A percentile compares a stretch with the other conserved stretches of the same genome.
Evolutionary conservation across 1,140 invertebrate genomes (phyloP).

Genomic region (Heliconius congener): DNA sequence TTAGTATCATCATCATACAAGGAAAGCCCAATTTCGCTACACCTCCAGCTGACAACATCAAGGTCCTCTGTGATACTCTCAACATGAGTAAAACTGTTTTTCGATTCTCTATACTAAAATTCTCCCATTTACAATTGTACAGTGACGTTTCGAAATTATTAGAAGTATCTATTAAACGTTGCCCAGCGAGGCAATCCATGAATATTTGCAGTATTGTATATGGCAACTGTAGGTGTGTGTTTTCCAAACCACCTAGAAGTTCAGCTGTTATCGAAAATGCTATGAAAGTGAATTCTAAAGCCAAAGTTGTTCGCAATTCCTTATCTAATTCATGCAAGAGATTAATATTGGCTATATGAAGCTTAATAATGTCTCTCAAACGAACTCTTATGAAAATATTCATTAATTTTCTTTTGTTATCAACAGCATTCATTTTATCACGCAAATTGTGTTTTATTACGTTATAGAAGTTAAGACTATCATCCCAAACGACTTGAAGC

Average conservation of each 20-base stretch:
- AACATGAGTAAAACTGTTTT: constrained; percentile 51
- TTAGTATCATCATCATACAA: constrained; percentile 52
- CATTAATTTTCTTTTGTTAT: constrained; percentile 30
- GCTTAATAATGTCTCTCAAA: constrained; percentile 43
- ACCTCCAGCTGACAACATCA: constrained; percentile 54
- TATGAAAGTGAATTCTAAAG: constrained; percentile 46
- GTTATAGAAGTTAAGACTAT: constrained; percentile 35
- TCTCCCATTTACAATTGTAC: constrained; percentile 58
- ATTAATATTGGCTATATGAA: constrained; percentile 46
- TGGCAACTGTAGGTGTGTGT: constrained; percentile 56
- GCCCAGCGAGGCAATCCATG: constrained; percentile 54
- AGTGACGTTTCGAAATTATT: constrained; percentile 42
- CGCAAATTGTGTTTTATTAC: constrained; percentile 11
- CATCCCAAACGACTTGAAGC: constrained; percentile 50
- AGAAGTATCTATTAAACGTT: constrained; percentile 55
- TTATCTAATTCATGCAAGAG: constrained; percentile 40
- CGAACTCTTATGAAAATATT: constrained; percentile 46
- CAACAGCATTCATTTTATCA: constrained; percentile 9
- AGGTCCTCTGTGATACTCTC: constrained; percentile 53
- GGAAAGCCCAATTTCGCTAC: constrained; percentile 44
- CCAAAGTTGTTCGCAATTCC: constrained; percentile 39
- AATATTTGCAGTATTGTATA: constrained; percentile 50
- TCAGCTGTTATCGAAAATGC: constrained; percentile 49
- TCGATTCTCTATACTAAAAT: constrained; percentile 51
- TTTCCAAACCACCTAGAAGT: constrained; percentile 55